phyloP scores from a whole-genome alignment of 1,140 invertebrate species.

The Glomeris maerens region DNA sequence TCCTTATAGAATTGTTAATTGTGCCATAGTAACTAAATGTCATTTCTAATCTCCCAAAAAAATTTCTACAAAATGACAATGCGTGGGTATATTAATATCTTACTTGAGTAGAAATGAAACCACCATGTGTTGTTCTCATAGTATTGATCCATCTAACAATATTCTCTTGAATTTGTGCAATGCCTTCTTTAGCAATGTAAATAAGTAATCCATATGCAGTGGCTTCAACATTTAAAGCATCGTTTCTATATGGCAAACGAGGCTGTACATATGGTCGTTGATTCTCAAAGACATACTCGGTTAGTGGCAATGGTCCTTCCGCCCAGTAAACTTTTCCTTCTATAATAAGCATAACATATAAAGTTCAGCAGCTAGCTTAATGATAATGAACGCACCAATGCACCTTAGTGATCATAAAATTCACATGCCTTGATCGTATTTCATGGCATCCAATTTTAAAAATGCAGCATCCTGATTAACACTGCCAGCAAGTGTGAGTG shows the following conservation, averaged over 20 bases:
- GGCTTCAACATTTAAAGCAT: constrained; percentile 38
- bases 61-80: too few relatives aligned
- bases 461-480: constrained; percentile 31
- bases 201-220: constrained; percentile 44
- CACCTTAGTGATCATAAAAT: background rate
- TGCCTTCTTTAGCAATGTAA: constrained; percentile 33
- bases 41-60: background rate
- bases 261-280: constrained; percentile 35
- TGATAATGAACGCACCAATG: background rate
- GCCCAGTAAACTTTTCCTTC: constrained; percentile 39
- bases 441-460: constrained; percentile 43
- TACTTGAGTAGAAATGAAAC: constrained; percentile 43
- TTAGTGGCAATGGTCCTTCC: constrained; percentile 24
- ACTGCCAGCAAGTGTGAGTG: constrained; percentile 32
- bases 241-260: constrained; percentile 41
- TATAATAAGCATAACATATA: constrained; percentile 20
- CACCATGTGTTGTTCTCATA: constrained; percentile 40
- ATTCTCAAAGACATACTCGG: constrained; percentile 41
- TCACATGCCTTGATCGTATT: constrained; percentile 43
- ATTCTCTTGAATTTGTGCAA: constrained; percentile 33
- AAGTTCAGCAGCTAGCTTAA: background rate
- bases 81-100: too few relatives aligned
- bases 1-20: too few relatives aligned
- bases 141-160: constrained; percentile 44
- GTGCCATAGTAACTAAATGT: background rate